These are phyloP conservation scores for Eristalis pertinax DNA, from an alignment of 2,888 invertebrate genomes.

Conservation along the genomic window DNA sequence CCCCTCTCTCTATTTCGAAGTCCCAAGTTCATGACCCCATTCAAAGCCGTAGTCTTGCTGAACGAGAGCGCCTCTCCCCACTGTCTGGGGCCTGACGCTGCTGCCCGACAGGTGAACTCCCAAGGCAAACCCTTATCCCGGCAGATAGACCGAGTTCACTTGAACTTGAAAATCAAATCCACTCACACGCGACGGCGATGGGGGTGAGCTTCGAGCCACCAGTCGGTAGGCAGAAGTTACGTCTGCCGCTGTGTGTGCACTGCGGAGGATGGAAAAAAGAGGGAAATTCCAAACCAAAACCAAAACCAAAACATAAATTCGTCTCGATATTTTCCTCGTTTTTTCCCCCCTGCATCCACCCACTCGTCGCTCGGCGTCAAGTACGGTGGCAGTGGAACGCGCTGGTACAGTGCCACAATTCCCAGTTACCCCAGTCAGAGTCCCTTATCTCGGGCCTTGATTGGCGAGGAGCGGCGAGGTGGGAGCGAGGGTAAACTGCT, in stretches of 20 bases:
- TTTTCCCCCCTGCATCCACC: slow-evolving; percentile 6
- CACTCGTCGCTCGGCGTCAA: slow-evolving; percentile 3
- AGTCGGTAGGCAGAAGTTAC: not conserved
- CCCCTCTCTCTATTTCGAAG: not conserved
- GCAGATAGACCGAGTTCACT: slow-evolving; percentile 66
- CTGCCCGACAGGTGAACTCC: slow-evolving; percentile 23
- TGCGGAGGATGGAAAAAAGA: not conserved
- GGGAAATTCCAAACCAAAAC: slow-evolving; percentile 32
- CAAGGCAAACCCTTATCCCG: slow-evolving; percentile 22
- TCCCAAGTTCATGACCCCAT: slow-evolving; percentile 60
- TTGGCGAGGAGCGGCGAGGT: not conserved
- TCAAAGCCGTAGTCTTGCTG: slow-evolving; percentile 1
- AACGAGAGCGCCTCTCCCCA: not conserved
- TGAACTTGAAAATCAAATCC: slow-evolving; percentile 69
- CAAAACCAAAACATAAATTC: slow-evolving; percentile 42
- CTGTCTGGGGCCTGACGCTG: not conserved
- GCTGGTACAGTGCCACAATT: slow-evolving; percentile 67
- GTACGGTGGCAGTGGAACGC: slow-evolving; percentile 20
- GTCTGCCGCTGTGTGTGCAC: too few species aligned
- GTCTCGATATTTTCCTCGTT: slow-evolving; percentile 31
- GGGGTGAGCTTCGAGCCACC: not conserved
- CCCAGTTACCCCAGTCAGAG: slow-evolving; percentile 45
- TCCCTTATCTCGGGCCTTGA: slow-evolving; percentile 43
- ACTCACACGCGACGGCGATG: slow-evolving; percentile 20
- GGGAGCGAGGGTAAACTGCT: slow-evolving; percentile 32